Percentiles rank a stretch among this genome's conserved stretches.
These are phyloP conservation scores for Sycophila texana DNA, from an alignment of 2,888 invertebrate species.

Conservation along the genomic window DNA sequence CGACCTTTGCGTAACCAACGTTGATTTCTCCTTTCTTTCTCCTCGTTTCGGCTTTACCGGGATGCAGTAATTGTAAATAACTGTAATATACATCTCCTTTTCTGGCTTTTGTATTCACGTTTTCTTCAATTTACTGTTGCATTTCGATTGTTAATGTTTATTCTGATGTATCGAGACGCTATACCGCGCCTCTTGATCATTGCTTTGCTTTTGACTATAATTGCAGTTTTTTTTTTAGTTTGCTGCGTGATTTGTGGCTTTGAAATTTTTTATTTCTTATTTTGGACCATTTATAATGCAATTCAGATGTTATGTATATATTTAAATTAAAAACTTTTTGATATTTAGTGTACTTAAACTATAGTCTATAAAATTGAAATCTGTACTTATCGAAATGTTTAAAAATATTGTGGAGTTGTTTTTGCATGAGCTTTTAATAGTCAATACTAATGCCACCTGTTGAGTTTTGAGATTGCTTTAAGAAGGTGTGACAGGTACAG, in stretches of 20 bases:
- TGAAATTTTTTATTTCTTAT: too few relatives aligned
- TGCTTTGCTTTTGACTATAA: neutral
- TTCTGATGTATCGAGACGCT: too few relatives aligned
- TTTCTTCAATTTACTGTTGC: neutral
- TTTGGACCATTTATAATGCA: too few relatives aligned
- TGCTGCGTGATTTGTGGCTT: too few relatives aligned
- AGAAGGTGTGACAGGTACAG: neutral
- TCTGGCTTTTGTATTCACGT: neutral
- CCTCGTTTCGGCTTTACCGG: neutral
- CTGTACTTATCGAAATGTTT: too few relatives aligned
- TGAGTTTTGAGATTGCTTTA: neutral
- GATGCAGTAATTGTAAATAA: neutral
- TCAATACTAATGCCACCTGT: neutral
- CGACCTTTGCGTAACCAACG: slow-evolving; percentile 11
- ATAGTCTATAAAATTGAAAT: too few relatives aligned
- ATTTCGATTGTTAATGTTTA: neutral
- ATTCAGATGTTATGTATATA: too few relatives aligned
- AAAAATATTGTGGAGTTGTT: too few relatives aligned
- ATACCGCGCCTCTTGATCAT: too few relatives aligned
- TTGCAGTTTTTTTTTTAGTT: neutral
- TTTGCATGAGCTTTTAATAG: too few relatives aligned
- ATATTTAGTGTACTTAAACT: too few relatives aligned
- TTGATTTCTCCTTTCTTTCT: slow-evolving; percentile 29
- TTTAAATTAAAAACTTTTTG: too few relatives aligned
- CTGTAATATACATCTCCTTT: neutral